phyloP scores from a whole-genome alignment of 2,888 invertebrate genomes.

The Leptinotarsa haldemani region DNA sequence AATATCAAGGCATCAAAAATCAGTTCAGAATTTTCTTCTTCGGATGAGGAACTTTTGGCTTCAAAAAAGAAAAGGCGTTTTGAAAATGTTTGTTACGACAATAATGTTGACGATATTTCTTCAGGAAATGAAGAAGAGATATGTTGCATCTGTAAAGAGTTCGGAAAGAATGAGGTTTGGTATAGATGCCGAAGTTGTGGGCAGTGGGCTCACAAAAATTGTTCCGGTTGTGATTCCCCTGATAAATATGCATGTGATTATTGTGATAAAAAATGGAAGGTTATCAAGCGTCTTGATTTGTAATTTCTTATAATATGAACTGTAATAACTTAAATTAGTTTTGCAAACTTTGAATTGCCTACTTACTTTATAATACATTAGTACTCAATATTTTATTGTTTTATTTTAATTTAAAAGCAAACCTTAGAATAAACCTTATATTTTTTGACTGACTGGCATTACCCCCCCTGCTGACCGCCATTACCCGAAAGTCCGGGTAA shows the following conservation, averaged over 20 bases:
- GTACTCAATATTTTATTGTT: neutral
- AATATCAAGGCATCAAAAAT: too few species aligned
- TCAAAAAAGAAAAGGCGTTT: neutral
- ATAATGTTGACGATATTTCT: neutral
- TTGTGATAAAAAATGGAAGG: neutral
- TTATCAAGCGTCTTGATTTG: neutral
- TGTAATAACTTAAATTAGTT: neutral
- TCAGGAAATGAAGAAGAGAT: conserved; percentile 1
- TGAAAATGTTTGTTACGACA: neutral
- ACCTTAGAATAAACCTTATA: neutral
- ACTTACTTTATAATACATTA: neutral
- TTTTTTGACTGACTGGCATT: neutral
- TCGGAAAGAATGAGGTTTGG: conserved; percentile 11
- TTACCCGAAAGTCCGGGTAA: neutral
- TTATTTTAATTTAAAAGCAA: neutral
- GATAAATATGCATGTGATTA: neutral
- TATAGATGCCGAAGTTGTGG: conserved; percentile 6
- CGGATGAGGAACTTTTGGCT: neutral
- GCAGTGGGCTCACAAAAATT: conserved; percentile 16
- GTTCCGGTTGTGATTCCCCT: neutral
- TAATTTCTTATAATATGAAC: neutral
- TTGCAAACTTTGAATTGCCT: neutral
- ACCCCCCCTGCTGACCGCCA: neutral
- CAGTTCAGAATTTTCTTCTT: too few species aligned
- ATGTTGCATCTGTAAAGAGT: conserved; percentile 13